Evolutionary conservation across 2,888 invertebrate genomes (phyloP).

Genomic region (Chaetogeoica ovagalla): DNA sequence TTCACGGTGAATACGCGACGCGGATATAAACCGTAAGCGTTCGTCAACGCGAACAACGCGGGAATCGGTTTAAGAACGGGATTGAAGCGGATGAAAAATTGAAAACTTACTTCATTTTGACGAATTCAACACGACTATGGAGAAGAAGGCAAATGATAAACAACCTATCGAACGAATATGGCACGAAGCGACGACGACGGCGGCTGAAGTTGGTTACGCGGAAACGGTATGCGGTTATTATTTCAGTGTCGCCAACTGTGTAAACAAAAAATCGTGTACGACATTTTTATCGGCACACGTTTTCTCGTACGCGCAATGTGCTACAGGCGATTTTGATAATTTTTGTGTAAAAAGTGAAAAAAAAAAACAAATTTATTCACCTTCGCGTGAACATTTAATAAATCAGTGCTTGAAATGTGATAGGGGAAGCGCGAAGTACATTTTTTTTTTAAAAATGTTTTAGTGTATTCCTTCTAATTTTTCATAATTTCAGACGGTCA

Average conservation of each 20-base stretch:
- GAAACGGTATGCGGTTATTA: background rate
- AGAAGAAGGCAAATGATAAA: slow-evolving; percentile 11
- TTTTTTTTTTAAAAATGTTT: no score
- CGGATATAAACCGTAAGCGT: background rate
- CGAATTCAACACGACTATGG: background rate
- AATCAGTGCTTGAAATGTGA: no score
- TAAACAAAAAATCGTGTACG: background rate
- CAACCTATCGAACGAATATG: background rate
- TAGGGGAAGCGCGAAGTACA: no score
- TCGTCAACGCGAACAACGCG: background rate
- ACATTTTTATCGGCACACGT: no score
- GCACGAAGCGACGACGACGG: background rate
- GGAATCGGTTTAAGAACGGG: slow-evolving; percentile 56
- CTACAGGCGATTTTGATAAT: no score
- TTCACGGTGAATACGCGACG: background rate
- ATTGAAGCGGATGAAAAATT: slow-evolving; percentile 53
- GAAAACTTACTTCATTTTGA: slow-evolving; percentile 54
- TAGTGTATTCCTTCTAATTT: no score
- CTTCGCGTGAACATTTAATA: no score
- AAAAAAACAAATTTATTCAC: no score
- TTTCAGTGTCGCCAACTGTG: slow-evolving; percentile 20
- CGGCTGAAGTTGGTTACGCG: slow-evolving; percentile 15
- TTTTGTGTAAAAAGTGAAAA: no score
- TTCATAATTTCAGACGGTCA: no score
- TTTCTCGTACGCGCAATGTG: no score